Conservation (phyloP, 2,113 vertebrate genomes). For the Hemibates koningsi region DNA sequence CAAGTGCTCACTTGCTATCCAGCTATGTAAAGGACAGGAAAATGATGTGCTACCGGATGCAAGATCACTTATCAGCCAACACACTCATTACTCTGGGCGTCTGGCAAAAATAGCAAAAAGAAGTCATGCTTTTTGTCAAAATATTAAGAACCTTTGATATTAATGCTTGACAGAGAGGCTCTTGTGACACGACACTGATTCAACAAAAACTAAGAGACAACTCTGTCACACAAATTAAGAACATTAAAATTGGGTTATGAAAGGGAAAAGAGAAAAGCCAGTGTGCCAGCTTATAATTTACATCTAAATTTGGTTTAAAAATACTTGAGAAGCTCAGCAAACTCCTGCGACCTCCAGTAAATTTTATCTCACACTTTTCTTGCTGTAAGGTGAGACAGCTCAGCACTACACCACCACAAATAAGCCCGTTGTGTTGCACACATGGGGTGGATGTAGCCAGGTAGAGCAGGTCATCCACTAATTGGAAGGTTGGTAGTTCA, state of each 20-base stretch:
- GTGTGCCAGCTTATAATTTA: background rate
- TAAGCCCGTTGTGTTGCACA: background rate
- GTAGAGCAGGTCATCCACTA: background rate
- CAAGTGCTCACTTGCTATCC: background rate
- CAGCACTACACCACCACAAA: background rate
- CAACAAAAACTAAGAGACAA: background rate
- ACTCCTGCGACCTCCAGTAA: rapidly evolving
- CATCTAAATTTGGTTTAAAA: background rate
- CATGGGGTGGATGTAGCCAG: background rate
- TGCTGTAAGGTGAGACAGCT: background rate
- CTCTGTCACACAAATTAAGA: background rate
- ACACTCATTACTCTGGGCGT: background rate
- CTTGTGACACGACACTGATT: background rate
- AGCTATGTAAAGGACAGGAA: background rate
- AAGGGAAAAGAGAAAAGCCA: background rate
- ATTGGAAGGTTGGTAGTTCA: background rate
- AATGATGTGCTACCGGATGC: background rate
- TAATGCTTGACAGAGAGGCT: background rate
- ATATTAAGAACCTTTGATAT: background rate
- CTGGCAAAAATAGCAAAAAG: background rate
- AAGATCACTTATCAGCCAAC: background rate
- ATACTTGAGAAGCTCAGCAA: background rate
- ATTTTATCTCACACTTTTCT: background rate
- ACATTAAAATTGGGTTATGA: background rate
- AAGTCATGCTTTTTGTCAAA: background rate